Base-by-base conservation (phyloP, 23 tunicate species). In the Halocynthia aurantium region DNA sequence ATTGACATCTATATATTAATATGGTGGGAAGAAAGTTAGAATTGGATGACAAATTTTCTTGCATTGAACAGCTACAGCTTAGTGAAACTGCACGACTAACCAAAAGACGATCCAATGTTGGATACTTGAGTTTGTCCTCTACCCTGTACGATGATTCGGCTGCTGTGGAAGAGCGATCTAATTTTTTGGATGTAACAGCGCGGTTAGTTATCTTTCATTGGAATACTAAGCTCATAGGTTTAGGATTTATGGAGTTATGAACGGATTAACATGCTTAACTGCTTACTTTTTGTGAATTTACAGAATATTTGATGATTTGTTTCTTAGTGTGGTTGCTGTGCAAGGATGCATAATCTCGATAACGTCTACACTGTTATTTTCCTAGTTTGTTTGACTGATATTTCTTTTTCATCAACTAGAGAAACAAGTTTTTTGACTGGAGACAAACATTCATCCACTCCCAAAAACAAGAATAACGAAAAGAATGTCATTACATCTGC, bases 381-480 rank as follows among this genome's bases (percentile, higher is more conserved):
- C 44, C 44, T 4, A 31, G 44, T 31, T 31, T 31, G 44, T 31
- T 31, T 4, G 4, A 31, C 44, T 31, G 44, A 31, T 31, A 31
- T 31, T 31, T 31, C 44, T 31, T 31, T 31, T 31, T 31, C 44
- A 31, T 31, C 44, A 71, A 21, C n/a, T 54, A 71, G 57, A 71
- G 76, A 52, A 54, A 74, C 50, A 74, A 20, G 62, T 74, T 54
- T 56, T 54, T n/a, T 56, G 4, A 12, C 6, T 62, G 55, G 31
- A 65, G 31, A 20, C 49, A 65, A 65, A 15, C 70, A 49, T 20
- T 65, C 70, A 8, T 53, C 78, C 8, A 51, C 78, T 8, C 78
- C 78, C 55, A 55, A 54, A 13, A 53, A 54, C 10, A 55, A 54
- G 62, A 51, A 20, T 54, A 56, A 6, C 19, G 10, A 8, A 22